Evolutionary conservation across 1,140 invertebrate genomes (phyloP), one percentile per base, ranked within the genome.

Genomic region (Phocides pigmalion): DNA sequence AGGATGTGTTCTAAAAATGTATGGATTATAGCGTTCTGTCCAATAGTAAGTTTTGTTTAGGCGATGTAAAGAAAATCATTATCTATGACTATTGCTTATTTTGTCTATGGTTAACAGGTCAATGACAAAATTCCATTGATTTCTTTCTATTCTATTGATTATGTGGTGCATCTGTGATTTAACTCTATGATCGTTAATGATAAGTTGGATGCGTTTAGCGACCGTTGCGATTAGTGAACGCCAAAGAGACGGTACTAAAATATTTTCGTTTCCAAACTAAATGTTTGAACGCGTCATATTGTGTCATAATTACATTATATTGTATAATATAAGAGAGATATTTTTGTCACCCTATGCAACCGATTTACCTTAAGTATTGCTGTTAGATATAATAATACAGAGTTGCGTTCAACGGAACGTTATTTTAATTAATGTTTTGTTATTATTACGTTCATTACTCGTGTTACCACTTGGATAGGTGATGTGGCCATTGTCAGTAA

Each of bases 401-500:
- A 28, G 54, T 65, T 61, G 41, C 64, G 41, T 56, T 64, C 19
- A 41, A 15, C 12, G 22, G 17, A 51, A 50, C 53, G 42, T 71
- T 8, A n/a, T 32, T 32, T 32, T 32, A 11, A 4, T 68, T 78
- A n/a, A 70, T 49, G 59, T 74, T 73, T 67, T 66, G 75, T 70
- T 71, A 72, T 58, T 47, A 64, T 71, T 72, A 71, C 37, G 67
- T 81, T 78, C 78, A 51, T 66, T n/a, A n/a, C n/a, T 70, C 74
- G 70, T 81, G 79, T 86, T 89, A 84, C 84, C 83, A 79, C 62
- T 74, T 68, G 56, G 44, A 68, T 79, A 76, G 70, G 64, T 70
- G 58, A 76, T 72, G 81, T 79, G 79, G 82, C 81, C 81, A 87
- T 87, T 76, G 76, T 84, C 76, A 77, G 70, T 77, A 70, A 63